These are phyloP conservation scores for Coendou prehensilis DNA, from an alignment of 2,797 vertebrate genomes.

Conservation along the genomic window DNA sequence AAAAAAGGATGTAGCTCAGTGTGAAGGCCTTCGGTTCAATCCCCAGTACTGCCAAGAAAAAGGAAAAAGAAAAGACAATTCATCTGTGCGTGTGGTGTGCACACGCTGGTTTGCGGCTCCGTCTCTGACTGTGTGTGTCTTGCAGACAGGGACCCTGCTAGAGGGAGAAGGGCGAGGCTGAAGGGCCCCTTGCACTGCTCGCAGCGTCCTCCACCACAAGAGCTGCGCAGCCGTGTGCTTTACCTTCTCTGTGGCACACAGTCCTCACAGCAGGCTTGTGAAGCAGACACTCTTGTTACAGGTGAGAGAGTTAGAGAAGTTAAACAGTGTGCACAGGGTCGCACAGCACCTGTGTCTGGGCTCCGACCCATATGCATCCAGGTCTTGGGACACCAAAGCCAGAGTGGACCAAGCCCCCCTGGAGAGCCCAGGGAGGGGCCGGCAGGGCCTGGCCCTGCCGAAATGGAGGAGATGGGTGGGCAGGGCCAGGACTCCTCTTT, in stretches of 20 bases:
- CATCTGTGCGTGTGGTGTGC: rapidly evolving
- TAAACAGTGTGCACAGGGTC: background rate
- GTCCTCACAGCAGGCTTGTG: background rate
- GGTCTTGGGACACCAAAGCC: background rate
- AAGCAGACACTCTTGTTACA: background rate
- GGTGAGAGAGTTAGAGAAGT: background rate
- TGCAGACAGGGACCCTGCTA: background rate
- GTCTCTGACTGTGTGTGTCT: background rate
- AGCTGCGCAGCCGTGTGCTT: rapidly evolving
- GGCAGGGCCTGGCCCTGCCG: background rate
- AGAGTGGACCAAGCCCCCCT: too few relatives aligned
- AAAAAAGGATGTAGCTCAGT: background rate
- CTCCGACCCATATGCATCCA: too few relatives aligned
- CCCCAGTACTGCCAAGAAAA: background rate
- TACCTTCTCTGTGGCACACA: background rate
- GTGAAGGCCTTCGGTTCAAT: background rate
- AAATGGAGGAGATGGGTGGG: background rate
- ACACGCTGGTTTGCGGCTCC: too few relatives aligned
- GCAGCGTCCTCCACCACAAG: rapidly evolving
- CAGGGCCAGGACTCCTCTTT: background rate
- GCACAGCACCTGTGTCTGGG: background rate
- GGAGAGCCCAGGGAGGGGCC: background rate
- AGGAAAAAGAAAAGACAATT: too few relatives aligned
- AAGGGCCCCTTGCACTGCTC: rapidly evolving
- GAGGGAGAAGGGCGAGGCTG: background rate